Evolutionary conservation across 2,113 vertebrate species (phyloP).

Genomic region (cattle (Bos taurus)): DNA sequence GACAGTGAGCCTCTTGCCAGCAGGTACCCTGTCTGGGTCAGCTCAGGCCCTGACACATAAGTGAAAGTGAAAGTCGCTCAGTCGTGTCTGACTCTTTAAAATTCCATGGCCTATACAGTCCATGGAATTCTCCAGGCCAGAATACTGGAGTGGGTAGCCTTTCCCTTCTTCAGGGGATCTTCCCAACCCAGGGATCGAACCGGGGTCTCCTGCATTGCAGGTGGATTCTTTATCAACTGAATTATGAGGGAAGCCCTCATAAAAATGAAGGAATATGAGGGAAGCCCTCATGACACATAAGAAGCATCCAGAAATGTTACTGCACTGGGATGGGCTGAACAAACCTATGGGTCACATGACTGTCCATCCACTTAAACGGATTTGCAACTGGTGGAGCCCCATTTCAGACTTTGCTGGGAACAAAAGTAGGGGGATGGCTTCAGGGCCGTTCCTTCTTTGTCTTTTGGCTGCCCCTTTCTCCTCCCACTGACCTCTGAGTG

Average conservation of each 20-base stretch:
- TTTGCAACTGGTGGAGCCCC: background rate
- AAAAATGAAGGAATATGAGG: background rate
- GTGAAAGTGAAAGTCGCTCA: background rate
- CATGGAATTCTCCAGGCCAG: background rate
- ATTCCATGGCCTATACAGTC: background rate
- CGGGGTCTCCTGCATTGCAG: background rate
- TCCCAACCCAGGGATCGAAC: background rate
- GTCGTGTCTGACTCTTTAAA: background rate
- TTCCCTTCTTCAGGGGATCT: background rate
- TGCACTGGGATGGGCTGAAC: background rate
- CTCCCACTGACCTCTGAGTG: background rate
- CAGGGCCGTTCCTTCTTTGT: background rate
- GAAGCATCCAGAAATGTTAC: background rate
- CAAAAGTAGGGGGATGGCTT: background rate
- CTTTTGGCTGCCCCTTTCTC: background rate
- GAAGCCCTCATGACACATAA: background rate
- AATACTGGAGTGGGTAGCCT: background rate
- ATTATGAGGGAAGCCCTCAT: background rate
- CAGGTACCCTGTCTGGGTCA: background rate
- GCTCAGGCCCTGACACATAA: background rate
- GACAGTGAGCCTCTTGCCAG: background rate
- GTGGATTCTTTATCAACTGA: background rate
- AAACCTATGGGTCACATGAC: background rate
- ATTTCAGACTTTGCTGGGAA: background rate
- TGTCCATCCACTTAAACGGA: accelerated